Conservation (phyloP, 1,140 invertebrate species). For the Meteorus sp. region DNA sequence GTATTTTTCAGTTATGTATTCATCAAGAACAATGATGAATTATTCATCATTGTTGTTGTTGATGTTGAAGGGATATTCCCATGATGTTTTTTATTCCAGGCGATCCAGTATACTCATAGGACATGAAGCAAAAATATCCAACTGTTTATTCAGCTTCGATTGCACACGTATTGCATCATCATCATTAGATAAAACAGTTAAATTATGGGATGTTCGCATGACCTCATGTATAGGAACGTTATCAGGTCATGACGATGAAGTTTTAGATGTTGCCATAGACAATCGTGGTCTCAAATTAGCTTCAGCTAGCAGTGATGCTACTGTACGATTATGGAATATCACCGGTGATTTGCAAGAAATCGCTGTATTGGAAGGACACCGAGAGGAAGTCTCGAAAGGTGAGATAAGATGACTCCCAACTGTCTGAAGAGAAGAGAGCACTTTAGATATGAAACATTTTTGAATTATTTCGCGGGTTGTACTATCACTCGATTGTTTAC, state of each 20-base stretch:
- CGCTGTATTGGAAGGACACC: conserved; percentile 69
- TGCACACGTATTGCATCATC: conserved; percentile 70
- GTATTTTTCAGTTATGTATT: too few species aligned
- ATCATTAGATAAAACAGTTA: conserved; percentile 75
- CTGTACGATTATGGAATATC: conserved; percentile 70
- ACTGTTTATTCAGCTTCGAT: conserved; percentile 75
- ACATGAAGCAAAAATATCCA: conserved; percentile 74
- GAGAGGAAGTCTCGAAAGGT: conserved; percentile 77
- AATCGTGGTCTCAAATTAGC: conserved; percentile 70
- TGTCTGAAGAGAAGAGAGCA: too few species aligned
- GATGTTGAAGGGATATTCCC: background rate
- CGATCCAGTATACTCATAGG: conserved; percentile 66
- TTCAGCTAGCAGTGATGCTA: conserved; percentile 73
- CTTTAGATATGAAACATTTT: too few species aligned
- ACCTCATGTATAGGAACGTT: conserved; percentile 66
- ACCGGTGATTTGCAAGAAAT: conserved; percentile 63
- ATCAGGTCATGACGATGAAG: conserved; percentile 72
- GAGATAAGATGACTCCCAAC: background rate
- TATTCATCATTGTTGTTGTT: too few species aligned
- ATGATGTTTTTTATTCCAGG: conserved; percentile 50
- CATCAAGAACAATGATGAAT: too few species aligned
- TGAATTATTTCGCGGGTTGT: too few species aligned
- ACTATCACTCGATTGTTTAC: too few species aligned
- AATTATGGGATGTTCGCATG: conserved; percentile 72
- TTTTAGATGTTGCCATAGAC: conserved; percentile 76